Conservation (phyloP, 2,888 invertebrate genomes). For the Leptopilina syphax region DNA sequence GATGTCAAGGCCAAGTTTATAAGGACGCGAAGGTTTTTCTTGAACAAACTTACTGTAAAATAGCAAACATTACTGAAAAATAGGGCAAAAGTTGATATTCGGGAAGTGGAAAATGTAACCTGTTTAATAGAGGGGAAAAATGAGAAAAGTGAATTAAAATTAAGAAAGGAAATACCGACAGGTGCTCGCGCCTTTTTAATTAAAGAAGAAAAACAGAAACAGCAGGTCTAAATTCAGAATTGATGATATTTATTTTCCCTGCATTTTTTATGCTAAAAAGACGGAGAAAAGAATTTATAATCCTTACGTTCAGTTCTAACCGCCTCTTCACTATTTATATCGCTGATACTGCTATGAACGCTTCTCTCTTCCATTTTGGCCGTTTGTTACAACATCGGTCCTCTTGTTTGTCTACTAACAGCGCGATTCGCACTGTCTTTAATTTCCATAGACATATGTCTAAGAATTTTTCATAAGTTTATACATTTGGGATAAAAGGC, state of each 20-base stretch:
- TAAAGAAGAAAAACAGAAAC: background rate
- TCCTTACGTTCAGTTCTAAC: constrained; percentile 73
- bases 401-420: background rate
- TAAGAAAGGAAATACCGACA: background rate
- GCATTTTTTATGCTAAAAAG: background rate
- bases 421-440: constrained; percentile 24
- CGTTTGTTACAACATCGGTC: constrained; percentile 67
- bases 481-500: background rate
- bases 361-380: constrained; percentile 76
- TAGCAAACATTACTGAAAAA: background rate
- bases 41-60: background rate
- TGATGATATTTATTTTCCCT: background rate
- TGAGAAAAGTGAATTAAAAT: constrained; percentile 29
- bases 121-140: background rate
- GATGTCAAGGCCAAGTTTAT: constrained; percentile 60
- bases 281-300: background rate
- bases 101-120: background rate
- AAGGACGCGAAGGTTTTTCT: constrained; percentile 34
- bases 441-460: constrained; percentile 32
- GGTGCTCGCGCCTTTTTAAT: constrained; percentile 36
- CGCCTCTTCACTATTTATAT: constrained; percentile 76
- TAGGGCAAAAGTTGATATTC: background rate
- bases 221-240: background rate
- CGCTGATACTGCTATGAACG: constrained; percentile 75
- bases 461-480: constrained; percentile 3